These are phyloP conservation scores for Dynastes hyllus DNA, from an alignment of 2,888 invertebrate genomes.

Conservation along the genomic window DNA sequence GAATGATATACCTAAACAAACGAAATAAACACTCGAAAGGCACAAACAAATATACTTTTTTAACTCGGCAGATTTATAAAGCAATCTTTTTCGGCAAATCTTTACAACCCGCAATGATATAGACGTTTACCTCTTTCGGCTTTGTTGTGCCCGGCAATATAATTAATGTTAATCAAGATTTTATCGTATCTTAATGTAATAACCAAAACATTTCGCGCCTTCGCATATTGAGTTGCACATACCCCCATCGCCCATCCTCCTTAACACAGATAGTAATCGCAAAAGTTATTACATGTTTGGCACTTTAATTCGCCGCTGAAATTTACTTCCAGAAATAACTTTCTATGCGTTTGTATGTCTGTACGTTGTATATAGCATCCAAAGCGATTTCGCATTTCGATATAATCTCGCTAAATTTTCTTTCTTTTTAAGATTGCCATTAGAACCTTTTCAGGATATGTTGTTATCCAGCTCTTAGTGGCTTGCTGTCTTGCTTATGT, in stretches of 20 bases:
- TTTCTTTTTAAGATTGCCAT: background rate
- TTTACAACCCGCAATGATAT: background rate
- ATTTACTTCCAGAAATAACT: constrained; percentile 23
- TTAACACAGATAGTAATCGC: constrained; percentile 10
- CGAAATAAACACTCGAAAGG: too few relatives aligned
- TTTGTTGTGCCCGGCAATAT: background rate
- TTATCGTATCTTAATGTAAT: constrained; percentile 9
- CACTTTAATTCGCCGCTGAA: constrained; percentile 3
- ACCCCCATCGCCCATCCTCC: background rate
- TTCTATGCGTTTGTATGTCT: background rate
- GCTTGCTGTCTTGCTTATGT: background rate
- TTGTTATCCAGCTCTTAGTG: background rate
- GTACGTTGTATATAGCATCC: background rate
- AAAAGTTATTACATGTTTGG: constrained; percentile 5
- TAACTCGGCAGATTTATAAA: too few relatives aligned
- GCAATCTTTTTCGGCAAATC: background rate
- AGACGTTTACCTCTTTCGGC: background rate
- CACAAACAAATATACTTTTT: too few relatives aligned
- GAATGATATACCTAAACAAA: too few relatives aligned
- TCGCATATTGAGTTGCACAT: background rate
- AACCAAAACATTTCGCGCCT: constrained; percentile 5
- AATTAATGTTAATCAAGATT: constrained; percentile 30
- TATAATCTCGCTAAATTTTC: background rate
- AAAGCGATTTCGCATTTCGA: background rate
- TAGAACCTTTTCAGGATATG: background rate